Conservation (phyloP, 2,888 invertebrate species). For the Oligia fasciuncula region DNA sequence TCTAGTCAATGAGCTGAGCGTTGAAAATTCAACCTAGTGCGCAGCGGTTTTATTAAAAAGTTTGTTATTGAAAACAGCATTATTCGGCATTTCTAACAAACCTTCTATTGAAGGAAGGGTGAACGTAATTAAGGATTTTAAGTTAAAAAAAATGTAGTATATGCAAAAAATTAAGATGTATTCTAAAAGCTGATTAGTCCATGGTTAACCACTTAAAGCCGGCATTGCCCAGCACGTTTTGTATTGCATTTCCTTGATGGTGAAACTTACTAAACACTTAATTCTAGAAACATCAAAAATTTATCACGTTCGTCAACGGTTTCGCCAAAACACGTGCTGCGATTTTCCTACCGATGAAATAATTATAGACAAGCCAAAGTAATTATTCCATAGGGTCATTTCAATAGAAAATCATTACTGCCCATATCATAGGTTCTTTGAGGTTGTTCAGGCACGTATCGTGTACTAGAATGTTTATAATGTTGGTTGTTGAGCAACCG, state of each 20-base stretch:
- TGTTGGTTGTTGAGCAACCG: conserved; percentile 44
- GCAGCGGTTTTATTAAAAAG: neutral
- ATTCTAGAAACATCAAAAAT: conserved; percentile 11
- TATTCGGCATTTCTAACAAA: neutral
- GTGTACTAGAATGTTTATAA: conserved; percentile 50
- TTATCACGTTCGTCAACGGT: neutral
- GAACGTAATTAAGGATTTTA: neutral
- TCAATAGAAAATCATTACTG: conserved; percentile 48
- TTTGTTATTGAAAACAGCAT: neutral
- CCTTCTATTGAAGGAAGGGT: neutral
- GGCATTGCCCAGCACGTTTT: neutral
- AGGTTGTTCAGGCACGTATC: conserved; percentile 56
- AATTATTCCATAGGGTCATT: conserved; percentile 51
- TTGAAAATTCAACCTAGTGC: neutral
- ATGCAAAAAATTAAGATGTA: conserved; percentile 12
- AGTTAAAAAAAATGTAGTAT: neutral
- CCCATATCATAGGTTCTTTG: conserved; percentile 21
- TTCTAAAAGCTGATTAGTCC: neutral
- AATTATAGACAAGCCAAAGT: conserved; percentile 25
- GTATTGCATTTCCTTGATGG: neutral
- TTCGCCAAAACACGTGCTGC: conserved; percentile 16
- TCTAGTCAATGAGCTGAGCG: neutral
- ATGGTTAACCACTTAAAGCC: conserved; percentile 1
- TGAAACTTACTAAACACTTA: neutral
- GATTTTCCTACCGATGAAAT: conserved; percentile 29